A percentile compares a stretch with the other conserved stretches of the same genome.
Conservation (phyloP, 2,888 invertebrate genomes). For the Conomelus anceps region DNA sequence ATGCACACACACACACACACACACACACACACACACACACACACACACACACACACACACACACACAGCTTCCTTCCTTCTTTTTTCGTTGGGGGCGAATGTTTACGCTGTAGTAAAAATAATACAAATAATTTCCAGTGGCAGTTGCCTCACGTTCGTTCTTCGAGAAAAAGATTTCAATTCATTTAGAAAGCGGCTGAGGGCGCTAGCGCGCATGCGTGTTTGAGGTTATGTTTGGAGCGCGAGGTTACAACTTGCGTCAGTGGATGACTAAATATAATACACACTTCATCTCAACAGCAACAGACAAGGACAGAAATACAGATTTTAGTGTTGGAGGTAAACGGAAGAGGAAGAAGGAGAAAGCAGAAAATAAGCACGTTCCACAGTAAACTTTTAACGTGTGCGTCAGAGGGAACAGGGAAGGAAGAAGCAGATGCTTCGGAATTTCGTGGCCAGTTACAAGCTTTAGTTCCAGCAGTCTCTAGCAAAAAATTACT, state of each 20-base stretch:
- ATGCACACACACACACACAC: too few relatives aligned
- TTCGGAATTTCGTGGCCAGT: not conserved
- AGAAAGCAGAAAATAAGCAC: not conserved
- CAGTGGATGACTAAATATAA: not conserved
- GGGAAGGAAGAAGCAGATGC: not conserved
- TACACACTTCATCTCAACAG: not conserved
- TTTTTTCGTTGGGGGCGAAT: not conserved
- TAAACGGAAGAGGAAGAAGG: not conserved
- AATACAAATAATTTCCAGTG: not conserved
- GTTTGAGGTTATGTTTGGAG: not conserved
- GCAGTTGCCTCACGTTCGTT: not conserved
- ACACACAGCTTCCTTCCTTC: not conserved
- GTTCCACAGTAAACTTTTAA: too few relatives aligned
- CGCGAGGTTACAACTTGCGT: not conserved
- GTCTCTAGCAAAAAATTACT: not conserved
- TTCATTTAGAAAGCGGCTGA: not conserved
- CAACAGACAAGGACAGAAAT: not conserved
- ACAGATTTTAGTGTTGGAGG: not conserved
- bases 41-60: too few relatives aligned
- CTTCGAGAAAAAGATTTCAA: not conserved
- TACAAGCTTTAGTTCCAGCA: not conserved
- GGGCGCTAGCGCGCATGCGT: not conserved
- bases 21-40: too few relatives aligned
- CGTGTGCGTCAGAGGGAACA: not conserved
- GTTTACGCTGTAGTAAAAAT: not conserved